Base-by-base conservation (phyloP, 2,888 invertebrate species). In the Microplitis manilae region DNA sequence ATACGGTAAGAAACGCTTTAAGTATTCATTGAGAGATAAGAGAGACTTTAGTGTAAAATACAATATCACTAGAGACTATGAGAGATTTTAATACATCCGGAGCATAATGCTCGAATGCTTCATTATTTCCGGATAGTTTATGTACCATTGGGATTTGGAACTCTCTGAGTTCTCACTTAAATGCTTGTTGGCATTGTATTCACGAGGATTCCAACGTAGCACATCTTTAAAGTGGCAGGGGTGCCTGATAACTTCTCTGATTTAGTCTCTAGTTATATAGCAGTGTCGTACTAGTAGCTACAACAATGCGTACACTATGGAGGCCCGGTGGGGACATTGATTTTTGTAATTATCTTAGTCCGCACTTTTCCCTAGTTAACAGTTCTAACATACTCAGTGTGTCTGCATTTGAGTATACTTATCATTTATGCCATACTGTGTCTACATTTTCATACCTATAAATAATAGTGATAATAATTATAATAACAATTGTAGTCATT, bases 161-260 rank as follows among this genome's bases (percentile, higher is more conserved):
- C 38, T 71, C 73, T 41, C 73, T 64, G 64, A 40, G 64, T 41
- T 20, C 38, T 62, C 41, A 73, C 73, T 73, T 38, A 73, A 73
- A 64, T 73, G 30, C 73, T 67, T 72, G 69, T 72, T 76, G 50
- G 64, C 67, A 68, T 15, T 60, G 73, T 65, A 65, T 17, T 71
- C 59, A 68, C 74, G 71, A 73, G 65, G 62, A 76, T 74, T 68
- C 59, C 60, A 13, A 68, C 40, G 39, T 59, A 41, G 71, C 65
- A 72, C 60, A 61, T 72, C 17, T 73, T n/a, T 64, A 67, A 30
- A 68, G 76, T 68, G 50, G 62, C 68, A 73, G 69, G 73, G 68
- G 72, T 67, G 68, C 70, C 79, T 79, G 84, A 84, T 83, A 83
- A 82, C 80, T 84, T 82, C 76, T 59, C 80, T 80, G 84, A 85